Evolutionary conservation across 2,113 vertebrate genomes (phyloP), one percentile per base, ranked within the genome.

Genomic region (Cinclus mexicanus): DNA sequence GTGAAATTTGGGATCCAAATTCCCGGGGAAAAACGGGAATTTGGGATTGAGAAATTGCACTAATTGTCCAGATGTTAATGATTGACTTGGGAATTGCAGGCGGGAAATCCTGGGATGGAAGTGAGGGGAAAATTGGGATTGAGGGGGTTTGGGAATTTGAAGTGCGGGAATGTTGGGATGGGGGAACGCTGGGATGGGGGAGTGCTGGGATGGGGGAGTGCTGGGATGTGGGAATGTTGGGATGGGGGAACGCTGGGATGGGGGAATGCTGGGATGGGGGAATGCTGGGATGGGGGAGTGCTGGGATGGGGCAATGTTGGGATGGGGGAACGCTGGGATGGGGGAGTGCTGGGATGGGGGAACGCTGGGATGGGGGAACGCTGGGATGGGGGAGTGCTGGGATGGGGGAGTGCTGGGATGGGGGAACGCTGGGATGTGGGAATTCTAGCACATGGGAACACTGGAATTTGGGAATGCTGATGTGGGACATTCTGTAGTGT

Each of bases 171-270:
- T 4, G 0, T 1, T 11, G 10, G 61, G 28, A 31, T 31, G n/a
- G 14, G 49, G 37, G n/a, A n/a, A 9, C 12, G 2, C 0, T 13
- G 19, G 25, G 17, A 5, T 31, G 5, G 19, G 64, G 31, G 33
- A 19, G 26, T 5, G 1, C 1, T 4, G 22, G 22, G 15, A 4
- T 33, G 25, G 4, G 4, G 19, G 25, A 21, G 9, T 1, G 1
- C 1, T 23, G 28, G 20, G 19, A 4, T 47, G 6, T 24, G 42
- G 55, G 72, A 35, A 22, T 10, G 2, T 3, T 28, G 39, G 39
- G 19, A 19, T 9, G 10, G 23, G 64, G 22, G 35, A 37, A 8
- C 35, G 7, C 35, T 8, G 35, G 35, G 17, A 67, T 18, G 42
- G 13, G 42, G 31, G 21, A 46, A 14, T 41, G 5, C 3, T 25